A percentile compares a stretch with the other conserved stretches of the same genome.
Evolutionary conservation across 2,797 vertebrate species (phyloP).

Genomic region (Balearica regulorum): DNA sequence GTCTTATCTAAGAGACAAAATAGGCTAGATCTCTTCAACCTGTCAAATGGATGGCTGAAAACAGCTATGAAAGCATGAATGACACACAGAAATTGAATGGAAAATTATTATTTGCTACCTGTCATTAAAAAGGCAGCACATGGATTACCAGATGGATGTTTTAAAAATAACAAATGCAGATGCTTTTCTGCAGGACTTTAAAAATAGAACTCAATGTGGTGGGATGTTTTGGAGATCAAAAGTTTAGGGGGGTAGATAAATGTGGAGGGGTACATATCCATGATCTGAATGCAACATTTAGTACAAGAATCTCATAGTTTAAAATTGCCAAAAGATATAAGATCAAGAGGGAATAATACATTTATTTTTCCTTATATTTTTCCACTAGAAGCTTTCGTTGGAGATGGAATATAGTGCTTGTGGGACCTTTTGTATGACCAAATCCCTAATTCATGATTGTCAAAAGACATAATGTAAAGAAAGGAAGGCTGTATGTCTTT

Average conservation of each 20-base stretch:
- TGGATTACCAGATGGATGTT: neutral
- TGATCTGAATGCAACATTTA: neutral
- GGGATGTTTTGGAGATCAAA: neutral
- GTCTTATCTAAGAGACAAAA: neutral
- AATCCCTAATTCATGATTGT: neutral
- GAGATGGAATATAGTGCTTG: neutral
- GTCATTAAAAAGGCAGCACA: neutral
- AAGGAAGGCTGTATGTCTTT: neutral
- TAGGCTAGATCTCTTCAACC: neutral
- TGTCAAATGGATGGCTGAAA: neutral
- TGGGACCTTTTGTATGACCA: neutral
- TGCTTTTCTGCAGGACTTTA: neutral
- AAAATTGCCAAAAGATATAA: neutral
- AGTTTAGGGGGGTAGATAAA: neutral
- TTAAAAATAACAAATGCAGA: neutral
- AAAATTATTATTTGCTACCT: neutral
- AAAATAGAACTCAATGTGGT: neutral
- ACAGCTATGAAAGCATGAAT: neutral
- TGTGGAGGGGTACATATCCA: fast-evolving
- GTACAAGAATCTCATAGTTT: neutral
- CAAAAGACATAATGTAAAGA: neutral
- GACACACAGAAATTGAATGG: neutral
- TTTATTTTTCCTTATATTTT: neutral
- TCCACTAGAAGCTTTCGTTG: neutral
- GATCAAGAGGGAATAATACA: neutral